A percentile compares a stretch with the other conserved stretches of the same genome.
These are phyloP conservation scores for Artemisiospiza belli DNA, from an alignment of 2,113 vertebrate genomes.

Conservation along the genomic window DNA sequence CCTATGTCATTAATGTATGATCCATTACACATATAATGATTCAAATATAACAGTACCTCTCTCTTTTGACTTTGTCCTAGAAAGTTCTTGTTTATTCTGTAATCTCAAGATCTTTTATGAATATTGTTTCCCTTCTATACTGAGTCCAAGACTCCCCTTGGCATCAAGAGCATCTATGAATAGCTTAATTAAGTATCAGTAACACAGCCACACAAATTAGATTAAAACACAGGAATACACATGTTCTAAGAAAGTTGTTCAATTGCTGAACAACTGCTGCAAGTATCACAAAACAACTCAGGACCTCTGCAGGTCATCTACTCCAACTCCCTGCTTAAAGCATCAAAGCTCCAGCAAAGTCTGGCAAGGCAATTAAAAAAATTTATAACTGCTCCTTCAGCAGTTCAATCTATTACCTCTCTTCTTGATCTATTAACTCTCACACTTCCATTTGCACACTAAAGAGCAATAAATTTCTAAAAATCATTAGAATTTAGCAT, in stretches of 20 bases:
- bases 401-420: not conserved
- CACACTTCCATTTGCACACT: not conserved
- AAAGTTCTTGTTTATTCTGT: not conserved
- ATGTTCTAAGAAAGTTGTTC: not conserved
- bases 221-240: not conserved
- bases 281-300: not conserved
- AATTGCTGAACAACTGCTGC: not conserved
- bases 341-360: not conserved
- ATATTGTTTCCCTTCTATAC: not conserved
- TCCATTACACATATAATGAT: not conserved
- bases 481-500: not conserved
- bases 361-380: not conserved
- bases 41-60: not conserved
- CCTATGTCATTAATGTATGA: not conserved
- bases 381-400: not conserved
- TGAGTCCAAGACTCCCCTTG: not conserved
- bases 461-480: not conserved
- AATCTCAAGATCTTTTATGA: not conserved
- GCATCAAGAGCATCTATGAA: not conserved
- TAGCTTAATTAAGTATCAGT: not conserved
- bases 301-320: not conserved
- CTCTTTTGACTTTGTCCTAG: not conserved
- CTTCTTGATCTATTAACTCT: not conserved
- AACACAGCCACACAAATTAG: not conserved
- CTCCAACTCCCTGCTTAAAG: not conserved